phyloP scores from a whole-genome alignment of 1,140 invertebrate species.

The Scaptomyza pallida region DNA sequence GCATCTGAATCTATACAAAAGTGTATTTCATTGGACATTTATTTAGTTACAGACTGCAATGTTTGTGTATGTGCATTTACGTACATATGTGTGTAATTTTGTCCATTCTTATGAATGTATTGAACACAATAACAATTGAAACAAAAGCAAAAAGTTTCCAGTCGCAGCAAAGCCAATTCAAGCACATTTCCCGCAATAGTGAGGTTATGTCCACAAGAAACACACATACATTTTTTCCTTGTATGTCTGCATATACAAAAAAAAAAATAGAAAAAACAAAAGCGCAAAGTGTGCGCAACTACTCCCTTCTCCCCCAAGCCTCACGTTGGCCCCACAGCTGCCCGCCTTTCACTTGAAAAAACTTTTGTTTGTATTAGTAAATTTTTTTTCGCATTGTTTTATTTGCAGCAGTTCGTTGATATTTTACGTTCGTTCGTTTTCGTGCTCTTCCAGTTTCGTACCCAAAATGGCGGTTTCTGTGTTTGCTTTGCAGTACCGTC shows the following conservation, averaged over 20 bases:
- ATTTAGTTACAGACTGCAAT: not conserved
- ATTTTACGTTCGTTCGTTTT: conserved; percentile 59
- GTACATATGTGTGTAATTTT: conserved; percentile 3
- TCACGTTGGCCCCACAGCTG: conserved; percentile 47
- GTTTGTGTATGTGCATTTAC: not conserved
- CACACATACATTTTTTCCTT: conserved; percentile 20
- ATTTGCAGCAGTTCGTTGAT: conserved; percentile 68
- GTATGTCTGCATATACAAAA: conserved; percentile 13
- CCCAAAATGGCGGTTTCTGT: conserved; percentile 73
- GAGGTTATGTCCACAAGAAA: conserved; percentile 69
- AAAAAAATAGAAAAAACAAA: no score
- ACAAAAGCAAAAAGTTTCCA: conserved; percentile 41
- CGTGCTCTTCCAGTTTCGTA: conserved; percentile 69
- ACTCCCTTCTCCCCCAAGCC: conserved; percentile 21
- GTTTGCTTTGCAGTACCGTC: conserved; percentile 28
- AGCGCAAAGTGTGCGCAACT: conserved; percentile 27
- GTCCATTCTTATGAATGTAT: conserved; percentile 13
- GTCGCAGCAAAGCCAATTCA: conserved; percentile 40
- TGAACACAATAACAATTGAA: conserved; percentile 30
- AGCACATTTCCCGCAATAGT: conserved; percentile 71
- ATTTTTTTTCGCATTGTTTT: conserved; percentile 73
- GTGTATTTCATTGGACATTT: conserved; percentile 12
- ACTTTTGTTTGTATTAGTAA: conserved; percentile 63
- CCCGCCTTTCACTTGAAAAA: conserved; percentile 71
- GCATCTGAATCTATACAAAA: conserved; percentile 34